Evolutionary conservation across 2,888 invertebrate genomes (phyloP), one percentile per base, ranked within the genome.

Genomic region (Eugnorisma glareosa): DNA sequence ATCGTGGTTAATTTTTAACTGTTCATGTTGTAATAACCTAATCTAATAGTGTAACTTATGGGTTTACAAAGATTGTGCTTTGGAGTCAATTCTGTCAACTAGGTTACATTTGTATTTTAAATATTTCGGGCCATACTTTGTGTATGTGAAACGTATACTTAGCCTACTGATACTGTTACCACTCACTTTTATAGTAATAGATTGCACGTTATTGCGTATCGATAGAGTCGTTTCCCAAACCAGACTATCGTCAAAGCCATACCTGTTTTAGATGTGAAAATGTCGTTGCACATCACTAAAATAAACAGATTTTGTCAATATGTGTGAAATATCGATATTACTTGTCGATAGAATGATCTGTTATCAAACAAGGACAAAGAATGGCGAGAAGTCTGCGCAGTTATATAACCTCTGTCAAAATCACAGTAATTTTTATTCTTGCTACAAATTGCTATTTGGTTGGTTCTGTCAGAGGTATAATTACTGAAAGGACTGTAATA

Each of bases 1-100:
- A 72, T 67, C 66, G 77, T 86, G 69, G 66, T 81, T 75, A 43
- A 64, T 75, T 76, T 72, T 48, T 78, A 68, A 73, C 61, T 74
- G 64, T 71, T 79, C 48, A 76, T 81, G 73, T 75, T 74, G 67
- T 59, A 63, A 83, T 74, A 68, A 72, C 77, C 43, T 73, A 59
- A 48, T 79, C 28, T 66, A 54, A 73, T 72, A 67, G 64, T 37
- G 70, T 87, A 84, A 70, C 48, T 73, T 73, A 70, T 75, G 75
- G 63, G 77, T 85, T 77, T 70, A 63, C 57, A 71, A 73, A 72
- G 18, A 86, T 75, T 74, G 63, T 67, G 88, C 77, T 87, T 83
- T 73, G 63, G 67, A 75, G 82, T 87, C 88, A 85, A 87, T 87
- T 87, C 61, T 73, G 59, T 79, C 77, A 81, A 63, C 66, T 81